Evolutionary conservation across 1,140 invertebrate genomes (phyloP), one percentile per base, ranked within the genome.

Genomic region (Eurosta solidaginis): DNA sequence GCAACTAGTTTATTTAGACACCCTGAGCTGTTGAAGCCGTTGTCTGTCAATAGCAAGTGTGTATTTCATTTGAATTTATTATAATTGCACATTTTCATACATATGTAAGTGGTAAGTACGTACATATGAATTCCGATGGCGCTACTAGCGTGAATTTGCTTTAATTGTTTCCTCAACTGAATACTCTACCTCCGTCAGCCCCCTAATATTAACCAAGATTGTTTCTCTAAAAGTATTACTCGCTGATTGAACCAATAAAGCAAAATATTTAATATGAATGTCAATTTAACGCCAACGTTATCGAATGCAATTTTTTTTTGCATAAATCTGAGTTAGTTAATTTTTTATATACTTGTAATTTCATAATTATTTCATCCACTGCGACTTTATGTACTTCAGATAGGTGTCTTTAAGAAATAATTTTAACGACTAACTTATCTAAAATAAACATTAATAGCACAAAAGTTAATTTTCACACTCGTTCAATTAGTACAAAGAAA

Each of bases 141-240:
- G 59, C 59, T 68, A 68, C 33, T 68, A 68, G 59, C 59, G 59
- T 17, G 59, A 22, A 68, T 68, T 68, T 68, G n/a, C n/a, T 68
- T 68, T 68, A 68, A 68, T 68, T 68, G 59, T 33, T 68, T 42
- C 59, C 59, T 40, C 59, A 36, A n/a, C 29, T 6, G 36, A 40
- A n/a, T 33, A 5, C 29, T 52, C 22, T 50, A 7, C 49, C 3
- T 7, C 54, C 54, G 12, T 29, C 50, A n/a, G 50, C 25, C 12
- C 25, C 10, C 3, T 9, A 5, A 12, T 12, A 12, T 6, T 33
- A 6, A 2, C 5, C 59, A 3, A n/a, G n/a, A 22, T 22, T 68
- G 59, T 20, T 1, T 10, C 17, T 17, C 17, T 2, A n/a, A 29
- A 22, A 68, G 59, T 42, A 33, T 68, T 68, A 20, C n/a, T 40